Base-by-base conservation (phyloP, 2,113 vertebrate species). In the Plectropomus leopardus region DNA sequence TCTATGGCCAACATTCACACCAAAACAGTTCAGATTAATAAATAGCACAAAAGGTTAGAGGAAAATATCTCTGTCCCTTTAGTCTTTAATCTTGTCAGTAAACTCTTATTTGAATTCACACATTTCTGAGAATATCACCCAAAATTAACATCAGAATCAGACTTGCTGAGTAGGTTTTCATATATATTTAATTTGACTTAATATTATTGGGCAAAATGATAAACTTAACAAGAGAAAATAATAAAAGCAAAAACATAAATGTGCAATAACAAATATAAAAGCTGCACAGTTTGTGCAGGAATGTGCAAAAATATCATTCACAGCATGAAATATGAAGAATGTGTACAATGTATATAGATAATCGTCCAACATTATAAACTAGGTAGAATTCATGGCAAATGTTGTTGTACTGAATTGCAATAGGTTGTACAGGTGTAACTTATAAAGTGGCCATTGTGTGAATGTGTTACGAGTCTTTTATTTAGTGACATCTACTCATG, bases 371-470 rank as follows among this genome's bases (percentile, higher is more conserved):
- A 47, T 23, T 26, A 60, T 50, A 23, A 67, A 69, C 11, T 4
- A 23, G 21, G 2, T 42, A n/a, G n/a, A n/a, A n/a, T n/a, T n/a
- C n/a, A 68, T 68, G 44, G 8, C 36, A 32, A 19, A 34, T n/a
- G 36, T 26, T 57, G 24, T 48, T 34, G 42, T 23, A 36, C 23
- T 55, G 8, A 15, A 34, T 48, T 57, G 50, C 28, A 57, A 26
- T n/a, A 28, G 30, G n/a, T 67, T 24, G n/a, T 67, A 44, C 48
- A 54, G 58, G 16, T 44, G 21, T 54, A 19, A 14, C 13, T 40
- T 47, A 78, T 72, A 42, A 32, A 78, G 50, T 9, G 47, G 42
- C 5, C 30, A 36, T 51, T 57, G 19, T 28, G 28, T 59, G 4
- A 21, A 34, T 51, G 4, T 45, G 8, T 24, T 44, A 13, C 23